A percentile compares a stretch with the other conserved stretches of the same genome.
Evolutionary conservation across 2,113 vertebrate genomes (phyloP).

Genomic region (Lethenteron camtschaticum): DNA sequence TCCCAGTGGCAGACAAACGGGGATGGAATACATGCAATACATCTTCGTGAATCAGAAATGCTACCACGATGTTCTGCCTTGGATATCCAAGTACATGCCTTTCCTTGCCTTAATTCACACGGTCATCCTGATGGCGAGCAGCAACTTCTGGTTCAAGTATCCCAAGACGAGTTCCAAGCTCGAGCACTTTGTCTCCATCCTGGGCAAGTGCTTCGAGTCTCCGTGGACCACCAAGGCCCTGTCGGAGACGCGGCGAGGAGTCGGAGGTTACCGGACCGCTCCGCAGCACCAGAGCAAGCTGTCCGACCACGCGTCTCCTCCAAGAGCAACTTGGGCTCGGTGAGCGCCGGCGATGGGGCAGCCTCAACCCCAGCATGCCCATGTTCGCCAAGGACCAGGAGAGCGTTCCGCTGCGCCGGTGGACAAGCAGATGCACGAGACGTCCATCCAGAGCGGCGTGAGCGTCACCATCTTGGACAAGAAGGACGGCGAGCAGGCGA

Average conservation of each 20-base stretch:
- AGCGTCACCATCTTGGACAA: slow-evolving; percentile 24
- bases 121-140: slow-evolving; percentile 29
- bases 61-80: slow-evolving; percentile 35
- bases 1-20: background rate
- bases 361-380: background rate
- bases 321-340: background rate
- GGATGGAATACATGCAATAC: slow-evolving; percentile 38
- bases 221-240: slow-evolving; percentile 43
- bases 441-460: background rate
- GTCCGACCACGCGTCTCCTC: background rate
- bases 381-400: too few relatives aligned
- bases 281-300: background rate
- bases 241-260: slow-evolving; percentile 28
- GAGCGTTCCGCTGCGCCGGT: background rate
- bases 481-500: slow-evolving; percentile 36
- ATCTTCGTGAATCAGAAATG: slow-evolving; percentile 37
- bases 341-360: background rate
- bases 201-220: slow-evolving; percentile 41
- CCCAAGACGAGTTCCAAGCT: slow-evolving; percentile 39
- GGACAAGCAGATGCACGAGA: slow-evolving; percentile 1
- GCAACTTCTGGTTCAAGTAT: slow-evolving; percentile 47
- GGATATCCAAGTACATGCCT: slow-evolving; percentile 37
- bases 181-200: slow-evolving; percentile 37
- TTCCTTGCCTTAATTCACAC: slow-evolving; percentile 34
- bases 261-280: slow-evolving; percentile 8